Evolutionary conservation across 1,140 invertebrate species (phyloP), one percentile per base, ranked within the genome.

Genomic region (Aphelenchoides fujianensis): DNA sequence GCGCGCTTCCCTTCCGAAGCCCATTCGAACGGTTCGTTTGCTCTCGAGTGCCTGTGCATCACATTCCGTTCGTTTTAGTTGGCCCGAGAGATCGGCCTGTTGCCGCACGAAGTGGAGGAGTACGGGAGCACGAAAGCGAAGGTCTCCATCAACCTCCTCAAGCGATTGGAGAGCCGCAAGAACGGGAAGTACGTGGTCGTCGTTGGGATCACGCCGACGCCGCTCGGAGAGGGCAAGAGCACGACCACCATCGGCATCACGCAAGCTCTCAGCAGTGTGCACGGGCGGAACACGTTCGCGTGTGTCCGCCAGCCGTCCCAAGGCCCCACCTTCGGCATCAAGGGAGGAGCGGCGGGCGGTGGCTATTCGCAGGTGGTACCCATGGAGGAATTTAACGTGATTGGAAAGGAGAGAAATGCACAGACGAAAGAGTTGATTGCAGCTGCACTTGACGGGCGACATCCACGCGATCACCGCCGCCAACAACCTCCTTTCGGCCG

Each of bases 351-450:
- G 54, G 93, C 94, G 68, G 94, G 94, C 19, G 94, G 94, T 71
- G 95, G 95, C 27, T 97, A 97, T 86, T 89, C 89, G 16, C 89
- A 86, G 63, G 94, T 98, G 0, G 97, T 98, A 79, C 96, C 97
- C 0, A 99, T 99, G 97, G 95, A 98, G 86, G 97, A 98, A 80
- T 97, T 99, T 85, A 99, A 99, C 87, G n/a, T 48, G 23, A 48
- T 48, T n/a, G n/a, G n/a, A n/a, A n/a, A n/a, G n/a, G n/a, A n/a
- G n/a, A n/a, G n/a, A n/a, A n/a, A n/a, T n/a, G n/a, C n/a, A n/a
- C n/a, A n/a, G n/a, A n/a, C n/a, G n/a, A n/a, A n/a, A n/a, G n/a
- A 23, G 41, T 48, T 48, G 23, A 16, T 48, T 48, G 41, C 41
- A 48, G 41, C 89, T 99, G 7, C 97, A 99, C 86, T 87, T 99